Conservation (phyloP, 2,888 invertebrate genomes). For the Drepana falcataria region DNA sequence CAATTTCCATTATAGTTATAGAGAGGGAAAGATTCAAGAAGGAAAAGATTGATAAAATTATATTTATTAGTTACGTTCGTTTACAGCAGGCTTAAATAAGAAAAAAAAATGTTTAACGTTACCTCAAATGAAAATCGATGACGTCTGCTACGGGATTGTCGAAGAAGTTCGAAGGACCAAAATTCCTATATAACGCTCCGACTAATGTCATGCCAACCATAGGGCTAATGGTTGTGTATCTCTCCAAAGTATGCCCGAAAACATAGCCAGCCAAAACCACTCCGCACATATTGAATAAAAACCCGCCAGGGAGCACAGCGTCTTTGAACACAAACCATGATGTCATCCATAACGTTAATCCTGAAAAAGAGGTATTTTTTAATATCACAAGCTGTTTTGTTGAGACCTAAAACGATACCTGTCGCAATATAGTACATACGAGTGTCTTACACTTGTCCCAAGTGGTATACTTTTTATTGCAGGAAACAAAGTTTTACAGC, state of each 20-base stretch:
- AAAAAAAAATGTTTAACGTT: slow-evolving; percentile 3
- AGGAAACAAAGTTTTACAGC: too few relatives aligned
- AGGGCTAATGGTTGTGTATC: slow-evolving; percentile 59
- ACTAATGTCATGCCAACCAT: slow-evolving; percentile 67
- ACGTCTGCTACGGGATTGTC: slow-evolving; percentile 47
- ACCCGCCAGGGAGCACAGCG: slow-evolving; percentile 47
- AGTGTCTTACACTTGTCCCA: too few relatives aligned
- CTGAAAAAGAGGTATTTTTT: slow-evolving; percentile 35
- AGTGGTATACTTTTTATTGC: too few relatives aligned
- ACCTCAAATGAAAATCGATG: slow-evolving; percentile 71
- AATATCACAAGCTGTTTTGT: too few relatives aligned
- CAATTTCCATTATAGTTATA: too few relatives aligned
- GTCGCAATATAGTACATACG: too few relatives aligned
- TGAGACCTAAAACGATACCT: too few relatives aligned
- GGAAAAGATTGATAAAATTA: too few relatives aligned
- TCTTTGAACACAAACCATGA: slow-evolving; percentile 59
- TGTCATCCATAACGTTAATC: slow-evolving; percentile 54
- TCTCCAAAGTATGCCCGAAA: slow-evolving; percentile 60
- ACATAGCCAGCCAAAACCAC: slow-evolving; percentile 56
- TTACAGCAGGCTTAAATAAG: too few relatives aligned
- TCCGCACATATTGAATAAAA: slow-evolving; percentile 52
- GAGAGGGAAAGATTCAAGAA: too few relatives aligned
- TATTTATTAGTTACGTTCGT: too few relatives aligned
- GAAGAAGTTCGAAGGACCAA: slow-evolving; percentile 51
- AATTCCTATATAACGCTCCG: slow-evolving; percentile 58